Percentiles rank a stretch among this genome's conserved stretches.
Evolutionary conservation across 1,140 invertebrate species (phyloP).

Genomic region (Helicoverpa zea): DNA sequence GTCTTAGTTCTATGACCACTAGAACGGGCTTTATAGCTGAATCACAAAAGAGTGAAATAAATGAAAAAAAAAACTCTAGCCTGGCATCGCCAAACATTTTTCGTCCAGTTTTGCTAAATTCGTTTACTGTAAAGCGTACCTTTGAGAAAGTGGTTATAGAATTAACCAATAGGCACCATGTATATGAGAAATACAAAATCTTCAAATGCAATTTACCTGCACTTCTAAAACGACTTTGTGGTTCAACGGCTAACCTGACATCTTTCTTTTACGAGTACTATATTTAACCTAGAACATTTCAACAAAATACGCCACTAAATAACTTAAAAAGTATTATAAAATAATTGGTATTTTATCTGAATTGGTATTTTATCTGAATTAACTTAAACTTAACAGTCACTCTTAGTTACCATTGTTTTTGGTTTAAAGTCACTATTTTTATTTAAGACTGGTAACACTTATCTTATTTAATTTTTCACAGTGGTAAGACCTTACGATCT

Average conservation of each 20-base stretch:
- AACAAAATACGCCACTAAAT: conserved; percentile 3
- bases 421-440: conserved; percentile 40
- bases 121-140: too few species aligned
- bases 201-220: too few species aligned
- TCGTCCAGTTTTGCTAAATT: too few species aligned
- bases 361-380: conserved; percentile 31
- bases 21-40: too few species aligned
- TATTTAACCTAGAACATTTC: conserved; percentile 5
- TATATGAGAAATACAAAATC: too few species aligned
- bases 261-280: background rate
- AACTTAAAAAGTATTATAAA: conserved; percentile 44
- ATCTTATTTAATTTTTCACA: conserved; percentile 27
- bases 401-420: conserved; percentile 45
- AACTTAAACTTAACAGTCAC: conserved; percentile 21
- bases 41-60: too few species aligned
- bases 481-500: conserved; percentile 33
- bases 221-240: too few species aligned
- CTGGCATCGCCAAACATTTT: too few species aligned
- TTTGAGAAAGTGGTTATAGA: too few species aligned
- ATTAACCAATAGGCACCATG: too few species aligned
- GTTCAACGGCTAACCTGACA: background rate
- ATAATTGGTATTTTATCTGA: conserved; percentile 19
- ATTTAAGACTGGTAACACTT: conserved; percentile 50
- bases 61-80: too few species aligned
- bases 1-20: too few species aligned